Percentiles rank a stretch among this genome's conserved stretches.
phyloP scores from a whole-genome alignment of 2,888 invertebrate species.

The Caenorhabditis parvicauda region DNA sequence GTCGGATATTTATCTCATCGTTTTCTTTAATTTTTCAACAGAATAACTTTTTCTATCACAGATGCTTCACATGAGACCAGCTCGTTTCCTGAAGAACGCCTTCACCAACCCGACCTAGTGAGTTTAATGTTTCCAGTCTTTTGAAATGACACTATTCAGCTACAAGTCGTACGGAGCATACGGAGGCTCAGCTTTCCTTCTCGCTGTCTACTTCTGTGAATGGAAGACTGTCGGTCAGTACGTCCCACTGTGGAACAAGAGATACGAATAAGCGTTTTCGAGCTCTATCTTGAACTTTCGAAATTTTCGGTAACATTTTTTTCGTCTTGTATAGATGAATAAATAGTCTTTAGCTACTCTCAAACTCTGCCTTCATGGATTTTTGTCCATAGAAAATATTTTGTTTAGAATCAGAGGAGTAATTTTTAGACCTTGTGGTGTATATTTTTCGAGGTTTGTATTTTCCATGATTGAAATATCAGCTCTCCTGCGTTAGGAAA shows the following conservation, averaged over 20 bases:
- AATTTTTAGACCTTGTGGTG: no score
- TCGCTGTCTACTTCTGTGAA: conserved; percentile 58
- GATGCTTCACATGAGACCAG: conserved; percentile 49
- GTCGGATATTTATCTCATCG: background rate
- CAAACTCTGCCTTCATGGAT: no score
- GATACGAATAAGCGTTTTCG: conserved; percentile 40
- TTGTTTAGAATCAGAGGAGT: no score
- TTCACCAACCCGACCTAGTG: conserved; percentile 49
- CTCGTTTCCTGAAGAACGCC: conserved; percentile 50
- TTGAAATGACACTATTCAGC: conserved; percentile 20
- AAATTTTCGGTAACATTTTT: no score
- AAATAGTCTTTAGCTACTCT: no score
- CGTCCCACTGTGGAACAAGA: conserved; percentile 56
- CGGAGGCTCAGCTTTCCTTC: conserved; percentile 47
- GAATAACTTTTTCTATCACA: conserved; percentile 23
- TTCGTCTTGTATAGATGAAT: no score
- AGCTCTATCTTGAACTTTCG: no score
- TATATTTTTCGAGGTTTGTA: no score
- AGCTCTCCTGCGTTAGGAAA: no score
- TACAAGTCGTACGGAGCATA: conserved; percentile 48
- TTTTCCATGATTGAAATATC: no score
- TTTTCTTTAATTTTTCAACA: background rate
- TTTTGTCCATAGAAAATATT: no score
- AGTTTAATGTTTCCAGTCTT: conserved; percentile 10
- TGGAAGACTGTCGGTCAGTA: conserved; percentile 57